A percentile compares a stretch with the other conserved stretches of the same genome.
Conservation (phyloP, 2,113 vertebrate species). For the Ploceus nigricollis region DNA sequence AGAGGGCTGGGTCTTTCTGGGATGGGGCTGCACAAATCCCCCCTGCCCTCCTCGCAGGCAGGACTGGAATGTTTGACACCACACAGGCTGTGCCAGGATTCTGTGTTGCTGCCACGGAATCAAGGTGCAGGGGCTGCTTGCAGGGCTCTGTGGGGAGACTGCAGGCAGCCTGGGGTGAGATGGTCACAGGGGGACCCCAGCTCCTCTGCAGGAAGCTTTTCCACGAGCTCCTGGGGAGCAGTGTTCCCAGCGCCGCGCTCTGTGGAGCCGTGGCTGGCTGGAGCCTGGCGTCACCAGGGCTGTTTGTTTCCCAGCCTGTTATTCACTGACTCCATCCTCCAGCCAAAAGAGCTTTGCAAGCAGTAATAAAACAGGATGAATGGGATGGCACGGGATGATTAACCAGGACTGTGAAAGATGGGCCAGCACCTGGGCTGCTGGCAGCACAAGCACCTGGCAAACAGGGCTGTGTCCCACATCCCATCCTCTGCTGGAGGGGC, state of each 20-base stretch:
- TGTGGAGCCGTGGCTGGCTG: rapidly evolving
- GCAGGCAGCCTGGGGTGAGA: not conserved
- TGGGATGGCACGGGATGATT: not conserved
- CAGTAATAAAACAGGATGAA: conserved; percentile 6
- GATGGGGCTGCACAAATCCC: not conserved
- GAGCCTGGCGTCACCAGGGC: not conserved
- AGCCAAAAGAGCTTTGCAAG: conserved; percentile 34
- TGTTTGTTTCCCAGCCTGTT: not conserved
- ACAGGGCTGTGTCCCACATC: not conserved
- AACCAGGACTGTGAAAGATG: not conserved
- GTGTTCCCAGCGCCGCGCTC: rapidly evolving
- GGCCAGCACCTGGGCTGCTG: not conserved
- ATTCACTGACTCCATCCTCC: not conserved
- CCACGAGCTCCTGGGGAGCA: not conserved
- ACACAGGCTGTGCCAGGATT: rapidly evolving
- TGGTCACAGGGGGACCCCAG: not conserved
- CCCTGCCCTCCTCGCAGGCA: not conserved
- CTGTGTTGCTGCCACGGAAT: not conserved
- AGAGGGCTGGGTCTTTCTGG: not conserved
- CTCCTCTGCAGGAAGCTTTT: not conserved
- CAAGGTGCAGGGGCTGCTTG: not conserved
- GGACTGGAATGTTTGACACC: not conserved
- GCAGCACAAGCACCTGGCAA: not conserved
- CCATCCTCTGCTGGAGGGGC: not conserved
- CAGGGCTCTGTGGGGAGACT: not conserved